Evolutionary conservation across 1,140 invertebrate genomes (phyloP), one percentile per base, ranked within the genome.

Genomic region (Bombus difficillimus): DNA sequence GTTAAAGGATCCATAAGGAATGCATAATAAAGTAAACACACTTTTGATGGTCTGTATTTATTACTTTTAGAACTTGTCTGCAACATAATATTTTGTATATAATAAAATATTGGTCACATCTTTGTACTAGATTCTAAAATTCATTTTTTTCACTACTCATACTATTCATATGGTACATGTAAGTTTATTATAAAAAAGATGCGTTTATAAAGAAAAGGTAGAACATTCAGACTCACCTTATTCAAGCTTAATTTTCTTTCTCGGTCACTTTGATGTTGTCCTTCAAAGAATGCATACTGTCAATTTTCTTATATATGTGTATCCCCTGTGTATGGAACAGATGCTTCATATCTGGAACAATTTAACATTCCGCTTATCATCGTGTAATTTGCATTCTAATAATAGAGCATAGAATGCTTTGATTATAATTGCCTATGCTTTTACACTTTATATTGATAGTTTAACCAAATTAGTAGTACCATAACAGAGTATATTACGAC

Each of bases 1-100:
- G 94, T 98, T 8, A 97, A 97, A 95, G 97, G 96, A 62, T 95
- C 93, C 37, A 92, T 96, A 64, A 94, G 92, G 90, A 95, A 94
- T 83, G 79, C 91, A 10, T 95, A 92, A 84, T 15, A n/a, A 68
- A 37, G 37, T 68, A 37, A 25, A 68, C 34, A 10, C 10, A 3
- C 37, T 22, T 22, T 37, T 37, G 15, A 34, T 25, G 18, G 18
- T 37, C 22, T 68, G 1, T 68, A 68, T 68, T 68, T 25, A n/a
- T 15, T 66, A 66, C 6, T 32, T 37, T 68, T 25, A 25, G 18
- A 68, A 68, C 9, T 68, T 68, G 12, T n/a, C 57, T n/a, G 57
- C 10, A 59, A 62, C 28, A 13, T 62, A n/a, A 62, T n/a, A 62
- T 62, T 62, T n/a, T 62, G 12, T 62, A 62, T 4, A 0, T n/a